A percentile compares a stretch with the other conserved stretches of the same genome.
These are phyloP conservation scores for Carcinoscorpius rotundicauda DNA, from an alignment of 1,140 invertebrate species.

Conservation along the genomic window DNA sequence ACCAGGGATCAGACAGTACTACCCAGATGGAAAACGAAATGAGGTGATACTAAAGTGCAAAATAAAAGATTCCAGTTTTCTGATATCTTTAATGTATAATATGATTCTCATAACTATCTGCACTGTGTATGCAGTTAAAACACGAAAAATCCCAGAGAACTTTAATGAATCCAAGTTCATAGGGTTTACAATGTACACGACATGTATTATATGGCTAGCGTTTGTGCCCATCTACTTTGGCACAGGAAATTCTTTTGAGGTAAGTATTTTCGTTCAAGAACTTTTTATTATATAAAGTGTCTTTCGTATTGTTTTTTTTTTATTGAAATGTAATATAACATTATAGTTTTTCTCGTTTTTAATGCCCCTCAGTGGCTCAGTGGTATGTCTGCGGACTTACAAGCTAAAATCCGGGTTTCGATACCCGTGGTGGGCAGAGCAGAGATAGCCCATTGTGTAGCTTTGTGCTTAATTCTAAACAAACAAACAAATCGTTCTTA, in stretches of 20 bases:
- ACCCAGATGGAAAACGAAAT: constrained; percentile 36
- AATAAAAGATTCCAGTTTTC: constrained; percentile 44
- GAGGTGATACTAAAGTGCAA: constrained; percentile 45
- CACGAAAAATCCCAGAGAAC: constrained; percentile 48
- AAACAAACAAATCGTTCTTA: too few species aligned
- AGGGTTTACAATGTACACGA: constrained; percentile 53
- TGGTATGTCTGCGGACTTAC: too few species aligned
- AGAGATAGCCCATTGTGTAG: too few species aligned
- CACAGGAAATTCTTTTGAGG: constrained; percentile 42
- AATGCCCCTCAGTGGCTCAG: too few species aligned
- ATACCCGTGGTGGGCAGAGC: too few species aligned
- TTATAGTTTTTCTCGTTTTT: background rate
- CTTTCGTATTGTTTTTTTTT: background rate
- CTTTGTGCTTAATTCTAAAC: too few species aligned
- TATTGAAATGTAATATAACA: constrained; percentile 1
- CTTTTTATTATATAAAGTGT: background rate
- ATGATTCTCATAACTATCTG: constrained; percentile 48
- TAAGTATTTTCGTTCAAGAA: constrained; percentile 23
- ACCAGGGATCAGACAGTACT: constrained; percentile 40
- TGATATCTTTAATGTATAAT: constrained; percentile 48
- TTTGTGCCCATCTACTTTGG: constrained; percentile 52
- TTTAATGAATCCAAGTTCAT: constrained; percentile 52
- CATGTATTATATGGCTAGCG: constrained; percentile 50
- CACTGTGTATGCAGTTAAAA: constrained; percentile 51
- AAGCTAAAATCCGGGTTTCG: too few species aligned